These are phyloP conservation scores for Meandrina meandrites DNA, from an alignment of 92 coral and sea anemone species.

Conservation along the genomic window DNA sequence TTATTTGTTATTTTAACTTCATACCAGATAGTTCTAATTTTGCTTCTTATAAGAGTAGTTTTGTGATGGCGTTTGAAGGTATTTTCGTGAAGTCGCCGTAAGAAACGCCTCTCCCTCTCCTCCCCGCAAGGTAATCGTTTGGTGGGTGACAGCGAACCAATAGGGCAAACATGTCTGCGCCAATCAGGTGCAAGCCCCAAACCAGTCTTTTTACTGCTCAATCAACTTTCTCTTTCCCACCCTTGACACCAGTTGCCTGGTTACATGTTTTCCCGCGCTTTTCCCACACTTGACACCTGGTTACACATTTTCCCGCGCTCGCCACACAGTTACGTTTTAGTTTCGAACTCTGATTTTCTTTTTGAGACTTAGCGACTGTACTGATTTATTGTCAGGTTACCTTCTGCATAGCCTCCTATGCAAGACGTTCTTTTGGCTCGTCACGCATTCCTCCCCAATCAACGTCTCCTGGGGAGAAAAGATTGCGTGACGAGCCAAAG, in stretches of 20 bases:
- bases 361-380: neutral
- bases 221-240: neutral
- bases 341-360: neutral
- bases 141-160: neutral
- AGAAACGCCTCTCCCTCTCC: neutral
- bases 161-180: neutral
- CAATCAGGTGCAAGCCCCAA: neutral
- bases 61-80: neutral
- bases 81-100: neutral
- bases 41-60: neutral
- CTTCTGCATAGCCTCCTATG: no score
- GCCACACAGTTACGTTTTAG: neutral
- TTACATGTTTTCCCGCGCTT: neutral
- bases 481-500: no score
- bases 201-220: neutral
- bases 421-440: no score
- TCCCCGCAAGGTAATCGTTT: neutral
- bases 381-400: neutral
- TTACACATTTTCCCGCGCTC: neutral
- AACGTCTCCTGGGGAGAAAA: no score
- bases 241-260: neutral
- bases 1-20: neutral
- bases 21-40: neutral
- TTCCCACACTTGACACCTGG: neutral
- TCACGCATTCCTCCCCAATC: no score